Evolutionary conservation across 2,113 vertebrate genomes (phyloP), one percentile per base, ranked within the genome.

Genomic region (Empidonax traillii): DNA sequence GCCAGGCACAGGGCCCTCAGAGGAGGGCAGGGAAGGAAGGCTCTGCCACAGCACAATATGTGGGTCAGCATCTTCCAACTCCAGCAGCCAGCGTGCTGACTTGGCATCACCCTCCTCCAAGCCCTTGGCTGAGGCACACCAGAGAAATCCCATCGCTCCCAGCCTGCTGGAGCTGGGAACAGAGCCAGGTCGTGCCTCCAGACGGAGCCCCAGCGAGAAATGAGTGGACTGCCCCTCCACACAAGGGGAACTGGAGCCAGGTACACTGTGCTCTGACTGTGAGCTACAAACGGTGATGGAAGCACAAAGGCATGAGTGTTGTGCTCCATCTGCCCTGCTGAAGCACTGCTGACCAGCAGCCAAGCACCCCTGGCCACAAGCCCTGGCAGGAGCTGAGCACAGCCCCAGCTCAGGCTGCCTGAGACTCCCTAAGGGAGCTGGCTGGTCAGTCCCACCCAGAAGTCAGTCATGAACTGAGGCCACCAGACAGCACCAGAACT

Each of bases 261-360:
- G 65, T 44, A 71, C 89, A 41, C 8, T 10, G 3, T 1, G 75
- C 75, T 67, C 82, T 12, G 52, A 41, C 66, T 12, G 62, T 2
- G 37, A 12, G 65, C 61, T 61, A 52, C 84, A 43, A 61, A 52
- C 2, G 0, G 55, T 0, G 6, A 56, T 49, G 69, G 84, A 55
- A 90, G 37, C 39, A 43, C 56, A 52, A 18, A 65, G 16, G 44
- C 53, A 10, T 2, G 1, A 51, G 77, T 55, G 46, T 1, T 55
- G 66, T 6, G 92, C 62, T 92, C 87, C 68, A 77, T 49, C 93
- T 91, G 91, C 69, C 92, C 90, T 68, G 21, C 6, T 4, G 47
- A 77, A 90, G 19, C 4, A 1, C 89, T 78, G 61, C 73, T 0
- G 18, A 53, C n/a, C 0, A 1, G 87, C 56, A 43, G 4, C 65